Conservation (phyloP, 2,888 invertebrate species). For the Amphipyra tragopoginis region DNA sequence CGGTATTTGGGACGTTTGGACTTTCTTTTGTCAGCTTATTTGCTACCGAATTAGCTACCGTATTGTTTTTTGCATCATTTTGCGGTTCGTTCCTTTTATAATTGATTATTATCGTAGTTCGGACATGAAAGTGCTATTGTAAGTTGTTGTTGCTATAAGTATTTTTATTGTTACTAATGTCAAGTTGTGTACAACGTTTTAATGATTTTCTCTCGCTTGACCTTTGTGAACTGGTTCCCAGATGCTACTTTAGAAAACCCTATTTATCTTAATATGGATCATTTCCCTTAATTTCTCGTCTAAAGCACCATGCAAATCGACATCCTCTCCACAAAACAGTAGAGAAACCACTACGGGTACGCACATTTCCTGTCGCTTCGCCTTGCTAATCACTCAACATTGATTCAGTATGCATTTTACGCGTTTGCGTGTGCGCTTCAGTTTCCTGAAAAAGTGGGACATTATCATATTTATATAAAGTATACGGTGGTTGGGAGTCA, state of each 20-base stretch:
- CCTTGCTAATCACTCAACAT: constrained; percentile 64
- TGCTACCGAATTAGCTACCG: constrained; percentile 46
- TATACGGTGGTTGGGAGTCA: constrained; percentile 41
- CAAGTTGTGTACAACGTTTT: too few relatives aligned
- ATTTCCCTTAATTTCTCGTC: constrained; percentile 23
- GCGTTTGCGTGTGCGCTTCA: constrained; percentile 67
- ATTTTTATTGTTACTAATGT: background rate
- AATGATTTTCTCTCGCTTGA: too few relatives aligned
- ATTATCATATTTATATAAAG: constrained; percentile 83
- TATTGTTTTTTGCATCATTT: constrained; percentile 18
- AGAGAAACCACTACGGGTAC: constrained; percentile 26
- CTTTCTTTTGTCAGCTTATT: constrained; percentile 61
- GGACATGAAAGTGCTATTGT: background rate
- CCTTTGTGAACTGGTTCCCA: background rate
- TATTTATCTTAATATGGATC: constrained; percentile 15
- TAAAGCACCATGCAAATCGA: constrained; percentile 13
- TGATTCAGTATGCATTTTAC: constrained; percentile 65
- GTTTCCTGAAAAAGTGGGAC: constrained; percentile 85
- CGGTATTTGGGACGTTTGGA: constrained; percentile 71
- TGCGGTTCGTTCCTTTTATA: constrained; percentile 12
- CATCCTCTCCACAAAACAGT: constrained; percentile 19
- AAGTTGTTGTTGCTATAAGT: background rate
- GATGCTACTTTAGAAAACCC: background rate
- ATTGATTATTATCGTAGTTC: constrained; percentile 4
- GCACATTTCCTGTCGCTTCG: constrained; percentile 57